Percentiles rank a stretch among this genome's conserved stretches.
These are phyloP conservation scores for Erpetoichthys calabaricus DNA, from an alignment of 2,797 vertebrate species.

Conservation along the genomic window DNA sequence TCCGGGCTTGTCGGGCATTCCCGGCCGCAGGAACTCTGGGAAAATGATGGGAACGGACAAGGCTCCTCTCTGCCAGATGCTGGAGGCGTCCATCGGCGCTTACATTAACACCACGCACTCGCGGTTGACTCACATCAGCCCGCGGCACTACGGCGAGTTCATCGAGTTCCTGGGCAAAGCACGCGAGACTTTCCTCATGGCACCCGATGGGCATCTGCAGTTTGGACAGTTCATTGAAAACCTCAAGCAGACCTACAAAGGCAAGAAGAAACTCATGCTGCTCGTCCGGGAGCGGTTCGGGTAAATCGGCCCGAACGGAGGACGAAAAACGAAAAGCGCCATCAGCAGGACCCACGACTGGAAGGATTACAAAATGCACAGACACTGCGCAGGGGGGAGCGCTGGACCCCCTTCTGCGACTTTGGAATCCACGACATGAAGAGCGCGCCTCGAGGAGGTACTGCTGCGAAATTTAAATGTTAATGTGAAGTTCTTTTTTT, in stretches of 20 bases:
- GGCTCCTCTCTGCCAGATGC: constrained; percentile 7
- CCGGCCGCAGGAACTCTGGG: constrained; percentile 20
- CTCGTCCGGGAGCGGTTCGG: constrained; percentile 42
- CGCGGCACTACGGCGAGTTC: not conserved
- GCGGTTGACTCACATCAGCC: not conserved
- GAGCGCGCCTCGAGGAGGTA: not conserved
- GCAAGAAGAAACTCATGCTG: constrained; percentile 47
- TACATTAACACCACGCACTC: not conserved
- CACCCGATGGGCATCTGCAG: constrained; percentile 36
- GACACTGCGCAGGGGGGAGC: not conserved
- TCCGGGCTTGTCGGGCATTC: constrained; percentile 27
- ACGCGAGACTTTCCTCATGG: constrained; percentile 41
- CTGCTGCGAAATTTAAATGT: not conserved
- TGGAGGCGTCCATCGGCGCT: too few relatives aligned
- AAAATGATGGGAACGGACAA: not conserved
- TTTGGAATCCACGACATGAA: not conserved
- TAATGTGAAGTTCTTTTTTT: not conserved
- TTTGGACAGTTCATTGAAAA: constrained; percentile 40
- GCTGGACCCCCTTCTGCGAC: too few relatives aligned
- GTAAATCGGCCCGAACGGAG: constrained; percentile 19
- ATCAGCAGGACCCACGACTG: not conserved
- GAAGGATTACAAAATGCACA: too few relatives aligned
- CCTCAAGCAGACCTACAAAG: constrained; percentile 46
- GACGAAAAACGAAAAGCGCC: not conserved
- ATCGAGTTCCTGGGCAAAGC: constrained; percentile 33